phyloP scores from a whole-genome alignment of 2,888 invertebrate species.

The Dasypolia templi region DNA sequence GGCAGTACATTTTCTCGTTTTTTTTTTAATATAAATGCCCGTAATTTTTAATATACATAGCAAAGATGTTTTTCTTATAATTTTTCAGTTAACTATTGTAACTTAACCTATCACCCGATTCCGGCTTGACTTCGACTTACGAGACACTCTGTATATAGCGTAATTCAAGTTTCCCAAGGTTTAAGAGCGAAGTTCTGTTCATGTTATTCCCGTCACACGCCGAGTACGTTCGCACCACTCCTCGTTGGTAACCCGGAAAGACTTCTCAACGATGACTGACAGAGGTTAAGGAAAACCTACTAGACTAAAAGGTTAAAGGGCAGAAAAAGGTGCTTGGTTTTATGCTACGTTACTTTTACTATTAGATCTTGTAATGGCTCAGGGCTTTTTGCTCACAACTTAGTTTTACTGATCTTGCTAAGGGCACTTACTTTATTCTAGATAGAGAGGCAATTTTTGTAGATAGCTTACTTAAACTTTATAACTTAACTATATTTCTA shows the following conservation, averaged over 20 bases:
- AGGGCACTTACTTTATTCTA: neutral
- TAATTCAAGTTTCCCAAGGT: neutral
- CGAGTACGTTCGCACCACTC: neutral
- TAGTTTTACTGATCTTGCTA: slow-evolving; percentile 10
- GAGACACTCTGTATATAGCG: too few relatives aligned
- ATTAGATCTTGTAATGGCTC: neutral
- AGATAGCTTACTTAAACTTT: too few relatives aligned
- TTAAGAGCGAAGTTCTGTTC: slow-evolving; percentile 22
- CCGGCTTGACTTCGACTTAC: too few relatives aligned
- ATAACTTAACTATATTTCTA: too few relatives aligned
- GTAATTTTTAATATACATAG: too few relatives aligned
- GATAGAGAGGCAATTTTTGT: neutral
- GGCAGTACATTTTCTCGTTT: too few relatives aligned
- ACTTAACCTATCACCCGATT: too few relatives aligned
- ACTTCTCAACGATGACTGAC: slow-evolving; percentile 35
- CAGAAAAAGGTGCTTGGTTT: neutral
- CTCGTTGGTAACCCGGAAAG: slow-evolving; percentile 32
- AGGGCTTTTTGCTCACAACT: slow-evolving; percentile 3
- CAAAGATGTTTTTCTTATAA: too few relatives aligned
- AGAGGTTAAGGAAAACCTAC: neutral
- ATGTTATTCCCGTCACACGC: slow-evolving; percentile 23
- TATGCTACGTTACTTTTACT: slow-evolving; percentile 1
- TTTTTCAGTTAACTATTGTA: too few relatives aligned
- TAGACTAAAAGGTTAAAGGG: slow-evolving; percentile 21
- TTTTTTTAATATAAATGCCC: too few relatives aligned